A percentile compares a stretch with the other conserved stretches of the same genome.
phyloP scores from a whole-genome alignment of 2,888 invertebrate species.

The Ypsolopha scabrella region DNA sequence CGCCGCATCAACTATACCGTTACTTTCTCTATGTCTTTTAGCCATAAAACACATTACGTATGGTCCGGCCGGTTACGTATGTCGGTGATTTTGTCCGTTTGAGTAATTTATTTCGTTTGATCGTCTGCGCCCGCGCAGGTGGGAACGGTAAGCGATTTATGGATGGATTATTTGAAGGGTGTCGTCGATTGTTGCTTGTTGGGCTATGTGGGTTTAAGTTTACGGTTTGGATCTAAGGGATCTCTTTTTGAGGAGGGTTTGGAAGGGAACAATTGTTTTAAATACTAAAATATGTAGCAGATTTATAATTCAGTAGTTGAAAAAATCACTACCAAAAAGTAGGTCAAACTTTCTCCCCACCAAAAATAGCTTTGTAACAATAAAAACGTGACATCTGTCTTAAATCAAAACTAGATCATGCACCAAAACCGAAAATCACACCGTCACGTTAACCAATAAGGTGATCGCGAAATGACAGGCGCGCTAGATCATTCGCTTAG shows the following conservation, averaged over 20 bases:
- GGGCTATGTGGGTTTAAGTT: background rate
- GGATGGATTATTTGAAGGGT: background rate
- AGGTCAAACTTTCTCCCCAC: no score
- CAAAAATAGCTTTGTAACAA: no score
- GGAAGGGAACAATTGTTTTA: no score
- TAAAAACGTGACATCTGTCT: no score
- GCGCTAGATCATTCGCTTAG: conserved; percentile 63
- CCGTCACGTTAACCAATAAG: conserved; percentile 50
- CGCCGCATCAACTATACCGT: conserved; percentile 34
- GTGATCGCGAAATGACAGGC: conserved; percentile 61
- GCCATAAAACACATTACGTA: conserved; percentile 52
- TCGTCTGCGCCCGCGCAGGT: conserved; percentile 31
- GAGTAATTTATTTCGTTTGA: conserved; percentile 36
- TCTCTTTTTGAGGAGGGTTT: no score
- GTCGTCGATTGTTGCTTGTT: conserved; percentile 1
- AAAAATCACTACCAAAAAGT: no score
- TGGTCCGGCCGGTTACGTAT: conserved; percentile 20
- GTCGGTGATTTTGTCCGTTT: conserved; percentile 36
- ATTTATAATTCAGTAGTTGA: no score
- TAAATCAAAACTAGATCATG: conserved; percentile 36
- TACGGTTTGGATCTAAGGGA: no score
- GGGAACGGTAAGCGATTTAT: conserved; percentile 11
- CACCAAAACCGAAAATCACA: conserved; percentile 29
- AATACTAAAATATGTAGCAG: no score
- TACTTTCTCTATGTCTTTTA: conserved; percentile 44